Conservation (phyloP, 2,888 invertebrate species). For the Mechanitis mazaeus region DNA sequence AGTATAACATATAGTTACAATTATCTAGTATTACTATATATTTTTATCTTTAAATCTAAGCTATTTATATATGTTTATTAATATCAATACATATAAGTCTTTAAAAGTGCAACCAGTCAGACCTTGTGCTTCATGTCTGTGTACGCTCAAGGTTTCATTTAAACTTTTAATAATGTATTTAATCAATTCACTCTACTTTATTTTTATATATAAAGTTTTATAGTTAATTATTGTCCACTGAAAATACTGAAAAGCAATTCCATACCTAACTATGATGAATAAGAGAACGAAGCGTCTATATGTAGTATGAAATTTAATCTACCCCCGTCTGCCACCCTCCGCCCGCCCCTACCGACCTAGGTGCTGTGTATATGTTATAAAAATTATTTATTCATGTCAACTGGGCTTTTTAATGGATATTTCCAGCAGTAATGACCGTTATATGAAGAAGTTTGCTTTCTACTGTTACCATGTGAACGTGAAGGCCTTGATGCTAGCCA, state of each 20-base stretch:
- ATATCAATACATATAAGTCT: too few species aligned
- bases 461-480: constrained; percentile 60
- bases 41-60: too few species aligned
- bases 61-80: too few species aligned
- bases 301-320: constrained; percentile 72
- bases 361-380: constrained; percentile 38
- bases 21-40: too few species aligned
- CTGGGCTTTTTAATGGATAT: constrained; percentile 36
- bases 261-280: constrained; percentile 67
- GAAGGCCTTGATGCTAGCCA: constrained; percentile 32
- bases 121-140: too few species aligned
- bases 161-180: too few species aligned
- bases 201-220: neutral
- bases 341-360: constrained; percentile 34
- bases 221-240: constrained; percentile 35
- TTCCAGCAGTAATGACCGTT: constrained; percentile 20
- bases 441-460: constrained; percentile 49
- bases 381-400: constrained; percentile 48
- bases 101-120: too few species aligned
- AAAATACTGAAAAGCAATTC: constrained; percentile 54
- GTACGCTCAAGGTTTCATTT: too few species aligned
- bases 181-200: neutral
- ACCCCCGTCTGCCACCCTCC: constrained; percentile 65
- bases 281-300: constrained; percentile 57
- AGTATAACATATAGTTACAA: too few species aligned